These are phyloP conservation scores for Climacteris rufus DNA, from an alignment of 2,113 vertebrate genomes.

Conservation along the genomic window DNA sequence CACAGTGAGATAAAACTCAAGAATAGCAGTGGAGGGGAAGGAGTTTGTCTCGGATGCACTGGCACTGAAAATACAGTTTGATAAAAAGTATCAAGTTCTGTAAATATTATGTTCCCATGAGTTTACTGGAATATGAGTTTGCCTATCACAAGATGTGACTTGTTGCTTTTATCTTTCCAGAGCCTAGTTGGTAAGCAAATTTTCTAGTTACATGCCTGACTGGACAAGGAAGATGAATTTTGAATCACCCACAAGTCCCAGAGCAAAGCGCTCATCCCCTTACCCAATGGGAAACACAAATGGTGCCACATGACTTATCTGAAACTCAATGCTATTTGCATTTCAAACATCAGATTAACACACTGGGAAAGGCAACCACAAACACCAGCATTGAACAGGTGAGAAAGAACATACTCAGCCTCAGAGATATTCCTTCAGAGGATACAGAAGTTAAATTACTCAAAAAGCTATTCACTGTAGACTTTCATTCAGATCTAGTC, in stretches of 20 bases:
- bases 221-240: background rate
- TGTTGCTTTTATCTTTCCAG: background rate
- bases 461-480: background rate
- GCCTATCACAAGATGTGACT: background rate
- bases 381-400: background rate
- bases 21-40: background rate
- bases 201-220: background rate
- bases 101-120: background rate
- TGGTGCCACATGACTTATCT: background rate
- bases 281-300: background rate
- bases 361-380: background rate
- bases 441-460: background rate
- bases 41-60: background rate
- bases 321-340: background rate
- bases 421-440: background rate
- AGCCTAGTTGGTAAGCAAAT: background rate
- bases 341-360: background rate
- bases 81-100: background rate
- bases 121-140: background rate
- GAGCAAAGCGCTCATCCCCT: background rate
- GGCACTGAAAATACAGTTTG: background rate
- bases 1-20: background rate
- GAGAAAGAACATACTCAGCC: background rate
- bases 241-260: background rate
- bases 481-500: background rate